Conservation (phyloP, 92 coral and sea anemone species). For the Phenganax marumi region DNA sequence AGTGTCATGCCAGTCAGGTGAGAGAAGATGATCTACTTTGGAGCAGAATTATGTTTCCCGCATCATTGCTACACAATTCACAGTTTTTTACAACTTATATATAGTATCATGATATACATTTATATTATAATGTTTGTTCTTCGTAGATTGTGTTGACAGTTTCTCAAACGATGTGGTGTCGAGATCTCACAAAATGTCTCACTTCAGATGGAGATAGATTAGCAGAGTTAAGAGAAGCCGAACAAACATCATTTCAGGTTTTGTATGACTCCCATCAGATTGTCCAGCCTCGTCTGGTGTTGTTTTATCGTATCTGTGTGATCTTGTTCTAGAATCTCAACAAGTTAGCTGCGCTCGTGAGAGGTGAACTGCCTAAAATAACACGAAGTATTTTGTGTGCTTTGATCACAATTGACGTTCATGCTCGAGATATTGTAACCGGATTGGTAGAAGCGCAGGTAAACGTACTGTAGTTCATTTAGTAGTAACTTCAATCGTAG, state of each 20-base stretch:
- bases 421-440: slow-evolving; percentile 91
- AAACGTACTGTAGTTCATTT: background rate
- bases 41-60: too few species aligned
- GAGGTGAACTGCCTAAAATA: slow-evolving; percentile 96
- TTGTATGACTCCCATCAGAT: too few species aligned
- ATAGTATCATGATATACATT: background rate
- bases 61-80: background rate
- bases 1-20: slow-evolving; percentile 94
- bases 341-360: slow-evolving; percentile 93
- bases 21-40: background rate
- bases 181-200: slow-evolving; percentile 83
- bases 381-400: slow-evolving; percentile 95
- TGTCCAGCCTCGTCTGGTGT: background rate
- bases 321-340: slow-evolving; percentile 70
- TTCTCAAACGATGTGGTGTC: slow-evolving; percentile 99
- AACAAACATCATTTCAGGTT: slow-evolving; percentile 76
- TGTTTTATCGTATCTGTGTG: background rate
- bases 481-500: background rate
- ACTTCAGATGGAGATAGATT: slow-evolving; percentile 80
- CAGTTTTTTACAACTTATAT: background rate
- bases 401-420: slow-evolving; percentile 94
- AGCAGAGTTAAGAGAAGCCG: slow-evolving; percentile 78
- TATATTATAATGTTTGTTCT: background rate
- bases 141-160: slow-evolving; percentile 76
- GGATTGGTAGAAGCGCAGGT: slow-evolving; percentile 92